Evolutionary conservation across 2,113 vertebrate species (phyloP), one percentile per base, ranked within the genome.

Genomic region (Romanogobio albipinnatus): DNA sequence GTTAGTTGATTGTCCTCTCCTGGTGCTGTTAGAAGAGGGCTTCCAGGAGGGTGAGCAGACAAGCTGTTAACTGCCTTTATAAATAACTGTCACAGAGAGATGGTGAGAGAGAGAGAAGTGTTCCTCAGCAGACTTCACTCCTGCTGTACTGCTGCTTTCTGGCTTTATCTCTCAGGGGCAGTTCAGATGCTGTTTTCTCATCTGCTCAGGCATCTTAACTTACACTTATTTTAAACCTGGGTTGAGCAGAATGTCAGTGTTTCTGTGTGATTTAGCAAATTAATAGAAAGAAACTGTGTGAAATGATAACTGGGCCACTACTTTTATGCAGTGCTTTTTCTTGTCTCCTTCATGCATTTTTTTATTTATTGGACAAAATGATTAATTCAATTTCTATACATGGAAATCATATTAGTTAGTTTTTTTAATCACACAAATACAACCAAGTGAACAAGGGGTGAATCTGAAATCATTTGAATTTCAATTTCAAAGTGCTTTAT

Each of bases 31-130:
- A 89, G 84, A 88, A 85, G 62, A 45, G 24, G 87, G 83, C 85
- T 91, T 86, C 85, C 86, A 82, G 90, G 81, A 89, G 88, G 15
- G 92, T 85, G 86, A 92, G 86, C 86, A 91, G 92, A 89, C 89
- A 90, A 92, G 90, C 93, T 94, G 93, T 92, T 91, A 86, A 88
- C 86, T 82, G 85, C 84, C 73, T 83, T 88, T 93, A 92, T 92
- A 95, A 94, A 93, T 94, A 93, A 93, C 84, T 78, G 71, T 70
- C 62, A 89, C 91, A 87, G 89, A 53, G 79, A 85, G 75, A 75
- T 70, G 24, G 11, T n/a, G n/a, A 64, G 73, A 76, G 45, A 45
- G 43, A 47, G 22, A 45, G 70, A 73, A 47, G 51, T 82, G 78
- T 43, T 68, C n/a, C 17, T 83, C 73, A 39, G 15, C 43, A 76